Base-by-base conservation (phyloP, 2,797 vertebrate genomes). In the Oreonectes daqikongensis region DNA sequence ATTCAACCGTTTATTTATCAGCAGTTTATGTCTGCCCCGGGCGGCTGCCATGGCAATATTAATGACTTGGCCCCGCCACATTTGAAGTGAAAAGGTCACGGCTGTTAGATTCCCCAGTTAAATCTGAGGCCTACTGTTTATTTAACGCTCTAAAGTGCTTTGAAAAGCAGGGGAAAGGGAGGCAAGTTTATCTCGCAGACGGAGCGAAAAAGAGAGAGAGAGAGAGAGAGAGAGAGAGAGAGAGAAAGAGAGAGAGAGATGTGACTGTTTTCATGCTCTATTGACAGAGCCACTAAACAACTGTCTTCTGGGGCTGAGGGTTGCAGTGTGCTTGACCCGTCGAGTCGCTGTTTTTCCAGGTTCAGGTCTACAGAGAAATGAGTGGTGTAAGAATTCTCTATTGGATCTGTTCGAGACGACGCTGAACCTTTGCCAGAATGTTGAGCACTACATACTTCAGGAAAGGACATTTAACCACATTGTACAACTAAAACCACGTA, bases 1-100 rank as follows among this genome's bases (percentile, higher is more conserved):
- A 92, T 93, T 93, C 91, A 87, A 90, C 92, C 91, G 92, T 93
- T 80, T 94, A 93, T 96, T 94, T 94, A 93, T 95, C 93, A 84
- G 87, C 89, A 86, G 92, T 94, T 95, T 94, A 91, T 92, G 90
- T 93, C 93, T 92, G 88, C 93, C 89, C 90, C 90, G 87, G 91
- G 92, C 83, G 70, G 86, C 89, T 88, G 84, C 91, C 89, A 35
- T 48, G 90, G 91, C 87, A 92, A 95, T 94, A 91, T 91, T 91
- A 90, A 91, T 89, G 91, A 92, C 91, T 90, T 85, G 90, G 89
- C 88, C 90, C 87, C 78, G 82, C 78, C 86, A 85, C 88, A 86
- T 92, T 91, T 83, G 89, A 93, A 88, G 89, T 88, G 92, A 90
- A 89, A 92, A 94, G 89, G 94, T 94, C 89, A 89, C 81, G 85